Percentiles rank a stretch among this genome's conserved stretches.
Conservation (phyloP, 2,113 vertebrate species). For the Acanthochromis polyacanthus region DNA sequence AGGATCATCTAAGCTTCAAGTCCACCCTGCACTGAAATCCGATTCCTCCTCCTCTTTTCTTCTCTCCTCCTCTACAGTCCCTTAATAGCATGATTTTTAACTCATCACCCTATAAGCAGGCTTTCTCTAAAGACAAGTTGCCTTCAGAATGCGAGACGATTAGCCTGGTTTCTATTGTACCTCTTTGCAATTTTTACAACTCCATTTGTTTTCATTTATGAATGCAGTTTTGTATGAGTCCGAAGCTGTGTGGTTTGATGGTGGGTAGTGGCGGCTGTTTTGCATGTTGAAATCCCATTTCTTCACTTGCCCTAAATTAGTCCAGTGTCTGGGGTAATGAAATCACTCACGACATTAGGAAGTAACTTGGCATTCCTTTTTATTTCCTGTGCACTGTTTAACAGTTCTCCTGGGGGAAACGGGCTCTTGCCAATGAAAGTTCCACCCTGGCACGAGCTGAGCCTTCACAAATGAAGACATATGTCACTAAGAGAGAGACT, state of each 20-base stretch:
- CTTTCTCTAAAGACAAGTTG: constrained; percentile 4
- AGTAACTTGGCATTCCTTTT: constrained; percentile 82
- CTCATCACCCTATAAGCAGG: constrained; percentile 2
- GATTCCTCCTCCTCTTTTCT: constrained; percentile 50
- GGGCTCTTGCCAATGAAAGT: constrained; percentile 83
- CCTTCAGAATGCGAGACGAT: constrained; percentile 33
- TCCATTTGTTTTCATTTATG: constrained; percentile 50
- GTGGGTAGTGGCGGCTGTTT: constrained; percentile 46
- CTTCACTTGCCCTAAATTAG: constrained; percentile 74
- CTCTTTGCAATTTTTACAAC: constrained; percentile 8
- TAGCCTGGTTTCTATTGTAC: constrained; percentile 18
- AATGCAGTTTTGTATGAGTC: constrained; percentile 37
- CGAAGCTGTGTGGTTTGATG: constrained; percentile 23
- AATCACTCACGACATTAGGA: constrained; percentile 83
- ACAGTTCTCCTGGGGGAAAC: constrained; percentile 82
- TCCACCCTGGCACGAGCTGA: constrained; percentile 82
- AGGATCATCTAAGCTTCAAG: constrained; percentile 81
- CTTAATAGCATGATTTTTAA: constrained; percentile 9
- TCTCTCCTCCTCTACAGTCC: constrained; percentile 7
- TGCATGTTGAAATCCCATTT: constrained; percentile 75
- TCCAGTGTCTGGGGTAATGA: constrained; percentile 81
- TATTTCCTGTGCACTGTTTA: constrained; percentile 82
- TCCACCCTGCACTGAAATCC: constrained; percentile 60
- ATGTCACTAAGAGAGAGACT: constrained; percentile 74
- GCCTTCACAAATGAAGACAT: constrained; percentile 86